A percentile compares a stretch with the other conserved stretches of the same genome.
These are phyloP conservation scores for Drosophila lacteicornis DNA, from an alignment of 1,140 invertebrate genomes.

Conservation along the genomic window DNA sequence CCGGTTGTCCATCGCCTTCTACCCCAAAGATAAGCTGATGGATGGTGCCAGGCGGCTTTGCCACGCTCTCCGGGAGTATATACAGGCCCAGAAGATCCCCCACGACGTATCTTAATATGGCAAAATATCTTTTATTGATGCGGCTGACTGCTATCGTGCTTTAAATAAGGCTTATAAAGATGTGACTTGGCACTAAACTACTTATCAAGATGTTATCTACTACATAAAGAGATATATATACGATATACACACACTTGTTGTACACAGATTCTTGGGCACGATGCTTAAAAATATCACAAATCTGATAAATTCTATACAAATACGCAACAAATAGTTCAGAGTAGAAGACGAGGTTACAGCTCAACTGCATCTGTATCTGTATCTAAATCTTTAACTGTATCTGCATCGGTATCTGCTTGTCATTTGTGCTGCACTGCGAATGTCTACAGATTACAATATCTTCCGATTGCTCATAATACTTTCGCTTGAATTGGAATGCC, in stretches of 20 bases:
- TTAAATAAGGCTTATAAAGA: constrained; percentile 67
- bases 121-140: constrained; percentile 51
- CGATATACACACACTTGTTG: constrained; percentile 51
- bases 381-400: constrained; percentile 23
- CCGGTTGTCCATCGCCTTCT: constrained; percentile 86
- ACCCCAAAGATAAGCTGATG: constrained; percentile 61
- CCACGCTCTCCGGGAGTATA: constrained; percentile 43
- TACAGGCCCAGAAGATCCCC: constrained; percentile 6
- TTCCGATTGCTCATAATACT: constrained; percentile 70
- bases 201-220: constrained; percentile 61
- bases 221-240: constrained; percentile 54
- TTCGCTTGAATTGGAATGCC: constrained; percentile 72
- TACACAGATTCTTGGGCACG: constrained; percentile 71
- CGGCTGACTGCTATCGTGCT: constrained; percentile 40
- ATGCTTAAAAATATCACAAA: constrained; percentile 81
- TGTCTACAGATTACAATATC: constrained; percentile 52
- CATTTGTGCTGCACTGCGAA: constrained; percentile 43
- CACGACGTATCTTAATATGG: constrained; percentile 48
- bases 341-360: constrained; percentile 38
- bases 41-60: constrained; percentile 64
- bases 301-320: constrained; percentile 69
- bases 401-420: constrained; percentile 41
- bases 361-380: constrained; percentile 14
- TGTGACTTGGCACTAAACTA: constrained; percentile 70
- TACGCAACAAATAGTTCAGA: constrained; percentile 54